Evolutionary conservation across 2,888 invertebrate species (phyloP).

Genomic region (Oligia fasciuncula): DNA sequence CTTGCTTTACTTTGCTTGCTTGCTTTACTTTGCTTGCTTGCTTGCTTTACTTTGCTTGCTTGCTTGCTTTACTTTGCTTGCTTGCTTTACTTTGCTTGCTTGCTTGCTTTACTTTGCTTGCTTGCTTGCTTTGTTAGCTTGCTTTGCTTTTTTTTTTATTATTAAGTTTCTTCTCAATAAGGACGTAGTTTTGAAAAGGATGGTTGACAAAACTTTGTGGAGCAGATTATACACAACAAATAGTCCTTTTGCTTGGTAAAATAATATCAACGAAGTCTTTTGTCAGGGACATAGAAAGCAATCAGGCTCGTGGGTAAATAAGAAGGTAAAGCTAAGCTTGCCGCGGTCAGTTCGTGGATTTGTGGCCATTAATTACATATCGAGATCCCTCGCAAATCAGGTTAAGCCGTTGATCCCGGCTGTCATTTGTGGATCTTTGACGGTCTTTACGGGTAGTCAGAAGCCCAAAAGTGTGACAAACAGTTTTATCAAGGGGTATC

Average conservation of each 20-base stretch:
- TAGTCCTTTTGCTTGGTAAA: neutral
- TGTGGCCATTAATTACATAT: neutral
- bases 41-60: no score
- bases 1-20: no score
- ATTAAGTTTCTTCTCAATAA: neutral
- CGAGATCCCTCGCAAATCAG: neutral
- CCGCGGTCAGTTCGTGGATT: no score
- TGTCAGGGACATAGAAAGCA: neutral
- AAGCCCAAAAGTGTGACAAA: neutral
- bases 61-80: no score
- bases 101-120: no score
- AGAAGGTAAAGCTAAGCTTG: neutral
- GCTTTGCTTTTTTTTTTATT: no score
- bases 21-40: no score
- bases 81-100: no score
- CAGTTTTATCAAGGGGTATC: neutral
- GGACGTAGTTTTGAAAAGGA: neutral
- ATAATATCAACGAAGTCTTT: conserved; percentile 3
- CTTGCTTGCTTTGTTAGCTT: no score
- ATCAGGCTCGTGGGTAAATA: no score
- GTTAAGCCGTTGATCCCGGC: neutral
- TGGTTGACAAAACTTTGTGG: neutral
- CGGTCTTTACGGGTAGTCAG: neutral
- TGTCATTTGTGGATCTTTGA: neutral
- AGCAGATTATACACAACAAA: neutral